Evolutionary conservation across 2,113 vertebrate genomes (phyloP).

Genomic region (Dascyllus trimaculatus): DNA sequence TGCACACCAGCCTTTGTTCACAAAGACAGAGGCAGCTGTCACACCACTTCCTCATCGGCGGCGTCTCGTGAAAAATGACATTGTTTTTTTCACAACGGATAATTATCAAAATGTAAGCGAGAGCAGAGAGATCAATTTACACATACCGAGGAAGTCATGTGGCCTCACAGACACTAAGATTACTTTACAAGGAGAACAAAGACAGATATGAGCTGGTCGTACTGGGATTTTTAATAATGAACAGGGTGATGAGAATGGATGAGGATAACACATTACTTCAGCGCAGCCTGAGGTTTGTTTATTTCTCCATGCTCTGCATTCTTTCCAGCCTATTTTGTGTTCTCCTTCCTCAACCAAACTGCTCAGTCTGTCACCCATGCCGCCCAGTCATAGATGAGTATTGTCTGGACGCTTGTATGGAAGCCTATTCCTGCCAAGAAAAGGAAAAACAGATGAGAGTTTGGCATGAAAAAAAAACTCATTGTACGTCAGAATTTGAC

Average conservation of each 20-base stretch:
- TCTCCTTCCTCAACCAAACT: constrained; percentile 59
- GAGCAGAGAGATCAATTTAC: neutral
- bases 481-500: neutral
- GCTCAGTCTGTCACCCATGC: constrained; percentile 51
- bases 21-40: constrained; percentile 40
- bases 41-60: constrained; percentile 39
- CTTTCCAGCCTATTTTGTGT: constrained; percentile 51
- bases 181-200: neutral
- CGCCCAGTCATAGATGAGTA: constrained; percentile 57
- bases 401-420: constrained; percentile 23
- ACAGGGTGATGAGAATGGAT: constrained; percentile 1
- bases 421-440: constrained; percentile 5
- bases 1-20: constrained; percentile 39
- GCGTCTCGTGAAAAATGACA: constrained; percentile 9
- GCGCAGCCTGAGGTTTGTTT: constrained; percentile 36
- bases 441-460: neutral
- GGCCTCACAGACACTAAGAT: neutral
- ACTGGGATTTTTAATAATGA: constrained; percentile 12
- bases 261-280: neutral
- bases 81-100: constrained; percentile 1
- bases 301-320: constrained; percentile 36
- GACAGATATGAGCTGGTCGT: neutral
- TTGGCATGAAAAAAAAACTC: neutral
- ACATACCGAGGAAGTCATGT: neutral
- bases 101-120: neutral